Conservation (phyloP, 2,113 vertebrate species). For the Trematomus loennbergii region DNA sequence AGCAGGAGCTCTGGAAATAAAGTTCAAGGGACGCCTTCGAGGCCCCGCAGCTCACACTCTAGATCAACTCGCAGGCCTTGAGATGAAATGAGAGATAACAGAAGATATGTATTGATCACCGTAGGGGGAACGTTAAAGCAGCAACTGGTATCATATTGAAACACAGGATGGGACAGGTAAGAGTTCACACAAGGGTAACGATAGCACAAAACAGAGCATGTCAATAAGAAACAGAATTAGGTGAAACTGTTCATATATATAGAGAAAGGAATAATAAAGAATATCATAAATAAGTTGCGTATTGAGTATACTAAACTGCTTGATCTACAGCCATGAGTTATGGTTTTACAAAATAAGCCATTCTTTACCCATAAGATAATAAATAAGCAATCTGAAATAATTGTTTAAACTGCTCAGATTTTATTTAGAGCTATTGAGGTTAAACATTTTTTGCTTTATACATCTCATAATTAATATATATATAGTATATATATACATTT, state of each 20-base stretch:
- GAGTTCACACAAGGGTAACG: too few species aligned
- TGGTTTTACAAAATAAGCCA: background rate
- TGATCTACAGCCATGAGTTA: background rate
- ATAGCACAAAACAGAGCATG: too few species aligned
- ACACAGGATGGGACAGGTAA: too few species aligned
- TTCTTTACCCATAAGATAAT: background rate
- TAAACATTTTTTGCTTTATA: background rate
- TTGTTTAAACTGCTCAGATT: background rate
- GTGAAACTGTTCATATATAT: too few species aligned
- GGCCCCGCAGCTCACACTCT: constrained; percentile 61
- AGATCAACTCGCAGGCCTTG: constrained; percentile 61
- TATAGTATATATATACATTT: too few species aligned
- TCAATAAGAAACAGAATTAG: too few species aligned
- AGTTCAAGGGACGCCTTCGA: constrained; percentile 37
- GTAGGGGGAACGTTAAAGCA: too few species aligned
- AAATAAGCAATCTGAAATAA: background rate
- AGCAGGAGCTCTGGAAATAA: constrained; percentile 38
- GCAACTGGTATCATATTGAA: too few species aligned
- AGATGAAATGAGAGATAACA: background rate
- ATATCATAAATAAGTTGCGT: too few species aligned
- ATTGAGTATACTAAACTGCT: background rate
- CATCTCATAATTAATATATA: background rate
- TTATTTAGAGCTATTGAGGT: background rate
- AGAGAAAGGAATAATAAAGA: too few species aligned
- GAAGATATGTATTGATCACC: background rate